Base-by-base conservation (phyloP, 2,113 vertebrate species). In the Calypte anna region DNA sequence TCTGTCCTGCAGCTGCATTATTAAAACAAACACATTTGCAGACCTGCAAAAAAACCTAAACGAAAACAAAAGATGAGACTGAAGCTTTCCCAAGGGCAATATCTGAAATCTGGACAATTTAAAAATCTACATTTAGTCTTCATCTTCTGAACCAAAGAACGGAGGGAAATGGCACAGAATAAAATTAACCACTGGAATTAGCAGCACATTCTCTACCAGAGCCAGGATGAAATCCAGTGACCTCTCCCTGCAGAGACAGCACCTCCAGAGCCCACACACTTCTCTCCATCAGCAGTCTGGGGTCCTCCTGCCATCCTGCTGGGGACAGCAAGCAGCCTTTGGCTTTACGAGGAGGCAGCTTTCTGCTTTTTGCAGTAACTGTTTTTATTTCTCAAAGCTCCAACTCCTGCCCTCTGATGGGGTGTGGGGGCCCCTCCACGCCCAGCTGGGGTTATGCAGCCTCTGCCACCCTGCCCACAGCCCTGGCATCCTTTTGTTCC, bases 11-110 rank as follows among this genome's bases (percentile, higher is more conserved):
- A 97, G 95, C 93, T 96, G 94, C 88, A 88, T 94, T 94, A 94
- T 94, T 91, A 94, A 97, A 95, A 97, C 92, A 94, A 97, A 97
- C 94, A 94, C 92, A 94, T 96, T 96, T 95, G 82, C 85, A 84
- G 96, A 92, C 92, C 93, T 96, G 94, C 88, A 95, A 93, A 92
- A 96, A 96, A 95, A 81, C 57, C 87, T 27, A 81, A 96, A 94
- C 10, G 61, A 96, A 96, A 96, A 91, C 91, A 93, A 96, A 95
- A 91, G 73, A 96, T 61, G 91, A 93, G 91, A 72, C 46, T 81
- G 90, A 95, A 90, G 82, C 80, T 76, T 81, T 94, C 95, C 94
- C 95, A 86, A 72, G 91, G 86, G 93, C 80, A 31, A 25, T 51
- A 90, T 77, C 79, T 81, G 90, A 93, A 86, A 91, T 80, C 81